Conservation (phyloP, 2,797 vertebrate species). For the Eurystomus glaucurus region DNA sequence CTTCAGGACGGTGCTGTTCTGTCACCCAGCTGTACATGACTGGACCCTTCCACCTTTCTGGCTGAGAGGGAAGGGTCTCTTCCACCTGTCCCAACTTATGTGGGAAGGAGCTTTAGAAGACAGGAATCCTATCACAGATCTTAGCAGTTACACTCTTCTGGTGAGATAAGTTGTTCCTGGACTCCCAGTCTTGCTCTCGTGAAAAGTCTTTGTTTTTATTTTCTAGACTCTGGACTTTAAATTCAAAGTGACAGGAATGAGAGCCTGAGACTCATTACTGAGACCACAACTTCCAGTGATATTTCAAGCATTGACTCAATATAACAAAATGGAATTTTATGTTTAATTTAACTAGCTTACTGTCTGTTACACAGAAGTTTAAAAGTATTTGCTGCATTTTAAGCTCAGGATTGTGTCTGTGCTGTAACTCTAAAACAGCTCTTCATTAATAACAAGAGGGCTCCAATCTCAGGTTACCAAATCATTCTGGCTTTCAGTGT, state of each 20-base stretch:
- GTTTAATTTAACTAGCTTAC: background rate
- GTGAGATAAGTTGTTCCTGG: background rate
- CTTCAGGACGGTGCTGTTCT: background rate
- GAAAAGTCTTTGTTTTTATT: background rate
- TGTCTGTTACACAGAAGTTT: background rate
- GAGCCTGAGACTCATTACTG: background rate
- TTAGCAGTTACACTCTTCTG: background rate
- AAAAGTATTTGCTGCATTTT: background rate
- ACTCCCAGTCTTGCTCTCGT: background rate
- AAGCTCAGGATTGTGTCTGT: background rate
- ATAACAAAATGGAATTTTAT: background rate
- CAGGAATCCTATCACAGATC: background rate
- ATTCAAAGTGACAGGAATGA: background rate
- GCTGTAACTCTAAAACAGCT: background rate
- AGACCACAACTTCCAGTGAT: background rate
- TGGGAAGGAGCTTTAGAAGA: background rate
- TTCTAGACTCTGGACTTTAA: background rate
- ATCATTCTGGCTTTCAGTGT: background rate
- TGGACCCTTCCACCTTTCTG: background rate
- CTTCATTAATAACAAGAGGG: background rate
- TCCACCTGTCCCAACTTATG: background rate
- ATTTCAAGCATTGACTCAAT: background rate
- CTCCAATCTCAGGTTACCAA: background rate
- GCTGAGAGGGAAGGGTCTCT: background rate
- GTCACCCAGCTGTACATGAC: background rate